Percentiles rank a stretch among this genome's conserved stretches.
Conservation (phyloP, 1,140 invertebrate genomes). For the Phenacoccus solenopsis region DNA sequence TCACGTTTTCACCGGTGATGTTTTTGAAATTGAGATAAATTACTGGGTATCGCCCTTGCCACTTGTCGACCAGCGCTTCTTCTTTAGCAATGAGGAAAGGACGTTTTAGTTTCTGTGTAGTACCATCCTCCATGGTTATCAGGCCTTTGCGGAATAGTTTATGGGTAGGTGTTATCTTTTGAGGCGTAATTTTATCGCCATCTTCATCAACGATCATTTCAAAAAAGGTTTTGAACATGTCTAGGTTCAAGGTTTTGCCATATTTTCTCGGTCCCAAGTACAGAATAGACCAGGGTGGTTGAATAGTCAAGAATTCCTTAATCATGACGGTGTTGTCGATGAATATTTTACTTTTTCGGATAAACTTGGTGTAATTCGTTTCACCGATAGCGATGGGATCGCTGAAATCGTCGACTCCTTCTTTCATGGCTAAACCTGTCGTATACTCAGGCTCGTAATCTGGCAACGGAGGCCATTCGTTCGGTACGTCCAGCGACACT, state of each 20-base stretch:
- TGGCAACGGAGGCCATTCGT: too few relatives aligned
- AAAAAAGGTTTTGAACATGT: neutral
- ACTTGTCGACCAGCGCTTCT: neutral
- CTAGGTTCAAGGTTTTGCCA: neutral
- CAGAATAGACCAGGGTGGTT: neutral
- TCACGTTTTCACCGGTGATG: neutral
- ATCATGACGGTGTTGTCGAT: neutral
- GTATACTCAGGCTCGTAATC: neutral
- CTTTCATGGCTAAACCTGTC: neutral
- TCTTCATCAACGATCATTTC: neutral
- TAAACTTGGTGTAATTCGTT: neutral
- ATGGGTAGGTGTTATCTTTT: neutral
- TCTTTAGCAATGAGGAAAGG: neutral
- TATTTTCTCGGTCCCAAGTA: neutral
- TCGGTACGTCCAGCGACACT: too few relatives aligned
- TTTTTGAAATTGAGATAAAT: neutral
- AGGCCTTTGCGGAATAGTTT: neutral
- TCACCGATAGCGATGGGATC: neutral
- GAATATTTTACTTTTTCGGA: neutral
- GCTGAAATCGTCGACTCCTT: too few relatives aligned
- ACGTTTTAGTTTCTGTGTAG: neutral
- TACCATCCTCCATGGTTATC: neutral
- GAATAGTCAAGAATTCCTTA: neutral
- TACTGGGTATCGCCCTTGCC: neutral
- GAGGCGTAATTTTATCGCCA: neutral